Base-by-base conservation (phyloP, 2,888 invertebrate genomes). In the Seladonia tumulorum region DNA sequence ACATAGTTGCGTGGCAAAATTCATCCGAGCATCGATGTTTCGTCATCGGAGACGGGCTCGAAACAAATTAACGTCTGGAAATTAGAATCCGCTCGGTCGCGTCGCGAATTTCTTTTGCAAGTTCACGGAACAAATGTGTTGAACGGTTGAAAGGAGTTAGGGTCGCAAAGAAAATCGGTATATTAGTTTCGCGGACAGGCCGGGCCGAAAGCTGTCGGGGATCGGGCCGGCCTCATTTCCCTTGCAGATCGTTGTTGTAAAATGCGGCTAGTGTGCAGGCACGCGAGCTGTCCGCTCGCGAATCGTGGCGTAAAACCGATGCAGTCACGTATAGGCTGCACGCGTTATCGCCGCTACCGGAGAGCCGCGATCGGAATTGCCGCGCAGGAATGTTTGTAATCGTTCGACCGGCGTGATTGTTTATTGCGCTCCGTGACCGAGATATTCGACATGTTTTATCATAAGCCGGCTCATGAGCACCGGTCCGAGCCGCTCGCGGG, bases 161-260 rank as follows among this genome's bases (percentile, higher is more conserved):
- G 35, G 29, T 35, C 35, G 29, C 35, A 18, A 35, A 35, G 35
- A 66, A 66, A 66, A 66, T 22, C 35, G 22, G 66, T 66, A 29
- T 35, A 66, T 35, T 35, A 66, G 35, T 66, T 66, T 25, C 25
- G 25, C 60, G 22, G 66, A 66, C 66, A 66, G 66, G 8, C 0
- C 12, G 2, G 47, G 39, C 5, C 60, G 16, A 49, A 53, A 68
- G 79, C 22, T 70, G 66, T 12, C 29, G 39, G n/a, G 39, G n/a
- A 60, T 74, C 39, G 68, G 63, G 45, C 29, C 18, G 70, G 0
- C 66, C n/a, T 57, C 42, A 35, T 82, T 78, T 78, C n/a, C 49
- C 74, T 81, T 81, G 81, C 71, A 76, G 75, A 83, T 81, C 8
- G 16, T 66, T 66, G 29, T 47, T 25, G 63, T 68, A 70, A 82